A percentile compares a stretch with the other conserved stretches of the same genome.
Evolutionary conservation across 2,888 invertebrate genomes (phyloP).

Genomic region (Agrotis exclamationis): DNA sequence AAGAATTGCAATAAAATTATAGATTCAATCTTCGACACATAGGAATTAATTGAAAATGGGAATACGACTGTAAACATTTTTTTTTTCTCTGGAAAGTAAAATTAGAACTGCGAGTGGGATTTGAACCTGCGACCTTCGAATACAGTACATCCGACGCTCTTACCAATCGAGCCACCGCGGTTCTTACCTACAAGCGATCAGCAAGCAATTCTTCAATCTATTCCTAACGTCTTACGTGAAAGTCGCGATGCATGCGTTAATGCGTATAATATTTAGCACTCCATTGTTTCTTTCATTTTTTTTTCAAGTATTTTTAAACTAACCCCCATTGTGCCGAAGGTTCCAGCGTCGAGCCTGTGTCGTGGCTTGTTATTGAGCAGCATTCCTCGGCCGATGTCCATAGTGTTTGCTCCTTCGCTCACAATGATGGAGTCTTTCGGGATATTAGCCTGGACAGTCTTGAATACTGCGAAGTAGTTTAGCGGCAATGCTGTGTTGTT

Average conservation of each 20-base stretch:
- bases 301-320: slow-evolving; percentile 58
- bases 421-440: slow-evolving; percentile 97
- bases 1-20: not conserved
- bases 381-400: slow-evolving; percentile 99
- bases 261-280: too few species aligned
- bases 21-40: not conserved
- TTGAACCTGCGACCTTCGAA: too few species aligned
- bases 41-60: not conserved
- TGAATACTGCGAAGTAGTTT: slow-evolving; percentile 98
- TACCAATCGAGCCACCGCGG: too few species aligned
- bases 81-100: not conserved
- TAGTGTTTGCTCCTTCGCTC: slow-evolving; percentile 99
- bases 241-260: too few species aligned
- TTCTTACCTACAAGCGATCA: too few species aligned
- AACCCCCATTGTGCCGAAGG: slow-evolving; percentile 99
- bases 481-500: slow-evolving; percentile 94
- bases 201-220: too few species aligned
- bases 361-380: slow-evolving; percentile 96
- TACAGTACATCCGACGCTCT: too few species aligned
- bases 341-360: slow-evolving; percentile 98
- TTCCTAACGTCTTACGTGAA: too few species aligned
- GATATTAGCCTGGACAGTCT: slow-evolving; percentile 94
- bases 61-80: not conserved
- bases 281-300: not conserved
- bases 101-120: too few species aligned